Percentiles rank a stretch among this genome's conserved stretches.
Evolutionary conservation across 2,797 vertebrate genomes (phyloP).

Genomic region (Bradypus variegatus): DNA sequence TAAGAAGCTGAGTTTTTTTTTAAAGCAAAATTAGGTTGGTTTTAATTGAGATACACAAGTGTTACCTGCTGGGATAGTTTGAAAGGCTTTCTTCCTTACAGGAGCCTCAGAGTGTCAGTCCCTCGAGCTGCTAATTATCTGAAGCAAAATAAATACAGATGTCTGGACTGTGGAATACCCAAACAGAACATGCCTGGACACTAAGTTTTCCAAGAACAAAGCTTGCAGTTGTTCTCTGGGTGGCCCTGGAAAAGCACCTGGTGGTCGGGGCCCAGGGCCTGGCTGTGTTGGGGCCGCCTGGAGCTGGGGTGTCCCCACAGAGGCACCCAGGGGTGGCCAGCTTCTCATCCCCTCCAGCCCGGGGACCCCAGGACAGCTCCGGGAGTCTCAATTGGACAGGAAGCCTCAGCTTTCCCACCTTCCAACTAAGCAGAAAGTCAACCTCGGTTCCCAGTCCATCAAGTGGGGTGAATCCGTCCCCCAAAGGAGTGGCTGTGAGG

Average conservation of each 20-base stretch:
- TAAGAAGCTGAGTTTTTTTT: not conserved
- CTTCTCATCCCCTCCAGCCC: no score
- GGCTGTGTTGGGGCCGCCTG: no score
- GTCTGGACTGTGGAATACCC: slow-evolving; percentile 20
- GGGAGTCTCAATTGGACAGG: no score
- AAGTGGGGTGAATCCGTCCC: not conserved
- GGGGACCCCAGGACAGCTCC: no score
- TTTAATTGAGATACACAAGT: not conserved
- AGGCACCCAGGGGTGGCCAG: no score
- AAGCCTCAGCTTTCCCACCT: no score
- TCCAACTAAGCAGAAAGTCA: not conserved
- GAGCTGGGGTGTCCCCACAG: no score
- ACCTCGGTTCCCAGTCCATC: not conserved
- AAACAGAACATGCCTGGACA: not conserved
- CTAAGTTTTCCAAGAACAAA: slow-evolving; percentile 24
- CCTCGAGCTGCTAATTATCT: slow-evolving; percentile 23
- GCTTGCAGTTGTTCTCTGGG: not conserved
- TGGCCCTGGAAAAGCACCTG: not conserved
- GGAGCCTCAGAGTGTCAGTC: not conserved
- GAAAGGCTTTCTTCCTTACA: slow-evolving; percentile 26
- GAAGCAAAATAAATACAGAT: slow-evolving; percentile 44
- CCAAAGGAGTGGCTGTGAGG: not conserved
- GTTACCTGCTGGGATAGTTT: slow-evolving; percentile 8
- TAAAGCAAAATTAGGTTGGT: slow-evolving; percentile 22
- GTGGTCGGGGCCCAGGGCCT: not conserved